Conservation (phyloP, 2,113 vertebrate genomes). For the Triplophysa tibetana region DNA sequence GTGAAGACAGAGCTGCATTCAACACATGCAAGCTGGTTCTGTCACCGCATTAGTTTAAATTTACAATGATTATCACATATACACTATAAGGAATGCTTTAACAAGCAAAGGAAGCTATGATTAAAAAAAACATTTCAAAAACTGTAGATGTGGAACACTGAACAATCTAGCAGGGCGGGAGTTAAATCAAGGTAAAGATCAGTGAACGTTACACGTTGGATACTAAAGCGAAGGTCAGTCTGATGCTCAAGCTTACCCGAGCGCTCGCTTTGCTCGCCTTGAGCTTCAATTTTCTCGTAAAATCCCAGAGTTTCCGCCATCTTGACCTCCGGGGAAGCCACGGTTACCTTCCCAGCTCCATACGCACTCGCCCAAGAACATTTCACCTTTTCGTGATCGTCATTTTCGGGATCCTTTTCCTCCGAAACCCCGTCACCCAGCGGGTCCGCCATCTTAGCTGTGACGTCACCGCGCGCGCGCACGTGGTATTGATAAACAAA, state of each 20-base stretch:
- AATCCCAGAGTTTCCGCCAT: constrained; percentile 75
- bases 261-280: constrained; percentile 60
- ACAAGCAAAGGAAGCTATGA: no score
- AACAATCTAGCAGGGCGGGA: not conserved
- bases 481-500: constrained; percentile 29
- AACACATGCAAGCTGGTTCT: no score
- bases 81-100: no score
- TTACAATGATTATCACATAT: no score
- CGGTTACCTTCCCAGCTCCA: constrained; percentile 51
- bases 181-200: not conserved
- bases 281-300: constrained; percentile 67
- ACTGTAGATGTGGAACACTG: not conserved
- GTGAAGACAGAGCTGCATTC: no score
- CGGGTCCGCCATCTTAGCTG: constrained; percentile 76
- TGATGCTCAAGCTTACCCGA: constrained; percentile 65
- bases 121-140: not conserved
- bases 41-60: no score
- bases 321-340: constrained; percentile 20
- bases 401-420: constrained; percentile 64
- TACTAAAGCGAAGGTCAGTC: constrained; percentile 28
- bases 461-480: constrained; percentile 36
- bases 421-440: constrained; percentile 64
- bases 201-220: constrained; percentile 30
- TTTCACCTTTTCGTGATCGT: constrained; percentile 56
- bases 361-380: constrained; percentile 51